phyloP scores from a whole-genome alignment of 2,797 vertebrate species.

The Ceryle rudis region DNA sequence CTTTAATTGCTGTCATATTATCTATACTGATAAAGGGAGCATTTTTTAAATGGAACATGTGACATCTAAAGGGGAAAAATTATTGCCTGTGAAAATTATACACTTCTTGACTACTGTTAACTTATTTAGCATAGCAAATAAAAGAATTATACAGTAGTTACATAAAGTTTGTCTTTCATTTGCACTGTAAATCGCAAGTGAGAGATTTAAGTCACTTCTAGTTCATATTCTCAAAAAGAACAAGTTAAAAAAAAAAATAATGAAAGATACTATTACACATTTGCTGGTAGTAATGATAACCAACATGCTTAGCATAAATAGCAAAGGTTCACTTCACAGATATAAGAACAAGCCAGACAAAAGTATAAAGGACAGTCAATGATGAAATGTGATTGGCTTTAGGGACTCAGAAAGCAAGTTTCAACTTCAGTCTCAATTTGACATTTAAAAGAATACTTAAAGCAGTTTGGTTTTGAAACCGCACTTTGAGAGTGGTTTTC shows the following conservation, averaged over 20 bases:
- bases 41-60: not conserved
- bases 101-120: not conserved
- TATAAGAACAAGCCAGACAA: not conserved
- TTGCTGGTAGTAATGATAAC: not conserved
- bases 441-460: not conserved
- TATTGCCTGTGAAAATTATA: not conserved
- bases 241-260: not conserved
- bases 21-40: not conserved
- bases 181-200: not conserved
- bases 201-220: not conserved
- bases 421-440: not conserved
- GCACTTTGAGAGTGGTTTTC: not conserved
- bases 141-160: not conserved
- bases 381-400: not conserved
- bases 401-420: not conserved
- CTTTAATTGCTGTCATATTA: not conserved
- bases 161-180: not conserved
- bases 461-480: not conserved
- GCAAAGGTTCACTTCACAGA: not conserved
- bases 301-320: not conserved
- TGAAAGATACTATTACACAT: not conserved
- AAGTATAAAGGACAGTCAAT: not conserved
- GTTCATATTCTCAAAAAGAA: not conserved
- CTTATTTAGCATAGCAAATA: not conserved
- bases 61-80: not conserved